Evolutionary conservation across 1,140 invertebrate species (phyloP), one percentile per base, ranked within the genome.

Genomic region (Dendrolimus punctatus): DNA sequence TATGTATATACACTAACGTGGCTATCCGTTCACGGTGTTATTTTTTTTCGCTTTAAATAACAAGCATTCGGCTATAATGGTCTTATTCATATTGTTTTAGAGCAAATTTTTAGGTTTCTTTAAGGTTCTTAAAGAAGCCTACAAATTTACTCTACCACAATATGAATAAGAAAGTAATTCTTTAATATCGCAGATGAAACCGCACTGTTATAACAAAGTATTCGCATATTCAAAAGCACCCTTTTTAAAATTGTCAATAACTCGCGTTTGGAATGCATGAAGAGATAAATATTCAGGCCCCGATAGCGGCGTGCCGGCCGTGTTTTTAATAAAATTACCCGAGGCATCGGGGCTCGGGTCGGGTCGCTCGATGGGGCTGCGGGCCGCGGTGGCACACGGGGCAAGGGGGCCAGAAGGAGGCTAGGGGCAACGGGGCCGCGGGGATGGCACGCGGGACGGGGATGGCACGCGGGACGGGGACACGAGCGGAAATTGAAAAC

Each of bases 301-400:
- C 65, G 65, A 47, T 55, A 62, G 55, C 60, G 68, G 52, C 46
- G 42, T 43, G 51, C 37, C 46, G 55, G 38, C 23, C 53, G 55
- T 51, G 60, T 68, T 78, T 80, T 81, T 81, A 81, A 79, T 81
- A 77, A 81, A 74, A 81, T 81, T 81, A 81, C 73, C 57, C 56
- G 53, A 56, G 23, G 23, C 23, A 23, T 3, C 23, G 58, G 66
- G 46, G 55, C 60, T 53, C 57, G 40, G 52, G 60, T 44, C 55
- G 61, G 62, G 50, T 43, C 57, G 49, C 39, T 40, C 39, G 48
- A 8, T 8, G 48, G 36, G 23, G 6, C 10, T 47, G 40, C 9
- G 8, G 46, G 39, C 39, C 38, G 51, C 46, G 46, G 41, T 10
- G 49, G 51, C 37, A 23, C 23, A 23, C 23, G 56, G 55, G 57